Evolutionary conservation across 2,888 invertebrate genomes (phyloP), one percentile per base, ranked within the genome.

Genomic region (Nymphalis polychloros): DNA sequence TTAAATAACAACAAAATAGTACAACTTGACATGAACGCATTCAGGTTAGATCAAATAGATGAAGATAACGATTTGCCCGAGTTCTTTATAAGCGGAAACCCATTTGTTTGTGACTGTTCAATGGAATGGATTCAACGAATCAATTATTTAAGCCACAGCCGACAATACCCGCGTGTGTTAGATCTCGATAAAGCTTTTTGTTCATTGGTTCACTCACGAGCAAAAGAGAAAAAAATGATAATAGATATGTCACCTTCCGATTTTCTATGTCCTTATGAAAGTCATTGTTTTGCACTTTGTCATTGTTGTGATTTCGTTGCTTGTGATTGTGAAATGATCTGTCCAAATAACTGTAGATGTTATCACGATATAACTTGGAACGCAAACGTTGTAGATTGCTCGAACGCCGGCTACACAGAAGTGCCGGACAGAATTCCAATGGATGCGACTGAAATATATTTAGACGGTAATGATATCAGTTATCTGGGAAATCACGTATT

Each of bases 281-380:
- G 95, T 67, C 96, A 97, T 88, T 97, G 97, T 90, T 97, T 97
- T 82, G 95, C 96, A n/a, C 90, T 96, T 20, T 97, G 97, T 85
- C 96, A 97, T 86, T 97, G 97, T 88, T 97, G 97, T 90, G 97
- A 97, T 78, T 97, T 96, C 84, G 96, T 96, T 80, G 96, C 96
- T 63, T 97, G 97, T 88, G 97, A 97, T 89, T 97, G 97, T 92
- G 96, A 97, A 93, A 97, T 97, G 96, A 96, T 96, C 76, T 97
- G 97, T 86, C 97, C 97, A 59, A 94, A 94, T 81, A 96, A 96
- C 83, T 97, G 97, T 90, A 95, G 94, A 78, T 97, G 97, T 81
- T 97, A 95, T 93, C 96, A 97, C 85, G 97, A 97, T 84, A 95
- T 96, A 81, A 95, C 96, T 72, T 97, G 97, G 96, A 94, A 95